Percentiles rank a stretch among this genome's conserved stretches.
phyloP scores from a whole-genome alignment of 2,888 invertebrate species.

The Cerceris rybyensis region DNA sequence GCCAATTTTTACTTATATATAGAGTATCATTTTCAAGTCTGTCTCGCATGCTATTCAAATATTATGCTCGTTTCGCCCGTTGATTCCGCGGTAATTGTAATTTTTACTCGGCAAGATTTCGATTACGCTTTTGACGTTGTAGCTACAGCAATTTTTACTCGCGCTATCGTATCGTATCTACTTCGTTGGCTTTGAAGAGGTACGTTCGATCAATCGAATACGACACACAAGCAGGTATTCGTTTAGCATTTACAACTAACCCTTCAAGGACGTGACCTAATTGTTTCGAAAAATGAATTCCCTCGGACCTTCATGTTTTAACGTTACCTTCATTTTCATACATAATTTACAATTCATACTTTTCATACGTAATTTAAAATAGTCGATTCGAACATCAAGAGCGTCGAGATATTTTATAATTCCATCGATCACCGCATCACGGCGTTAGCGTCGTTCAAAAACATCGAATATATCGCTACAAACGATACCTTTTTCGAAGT shows the following conservation, averaged over 20 bases:
- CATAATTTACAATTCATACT: constrained; percentile 50
- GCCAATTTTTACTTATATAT: constrained; percentile 11
- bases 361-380: constrained; percentile 49
- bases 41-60: constrained; percentile 4
- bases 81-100: not conserved
- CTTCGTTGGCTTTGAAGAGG: constrained; percentile 18
- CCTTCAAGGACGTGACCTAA: constrained; percentile 48
- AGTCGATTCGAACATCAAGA: constrained; percentile 34
- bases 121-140: not conserved
- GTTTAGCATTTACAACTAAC: constrained; percentile 31
- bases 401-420: constrained; percentile 28
- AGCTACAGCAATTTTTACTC: not conserved
- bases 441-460: constrained; percentile 42
- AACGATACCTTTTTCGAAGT: too few relatives aligned
- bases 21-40: constrained; percentile 5
- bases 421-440: constrained; percentile 33
- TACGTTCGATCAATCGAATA: constrained; percentile 28
- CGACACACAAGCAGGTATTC: constrained; percentile 14
- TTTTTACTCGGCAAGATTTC: not conserved
- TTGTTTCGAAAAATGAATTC: constrained; percentile 53
- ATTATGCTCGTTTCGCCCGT: not conserved
- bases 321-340: constrained; percentile 47
- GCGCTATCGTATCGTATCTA: not conserved
- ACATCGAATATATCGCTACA: not conserved
- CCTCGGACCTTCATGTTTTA: constrained; percentile 17